These are phyloP conservation scores for Ceratotherium simum DNA, from an alignment of 2,113 vertebrate genomes.

Conservation along the genomic window DNA sequence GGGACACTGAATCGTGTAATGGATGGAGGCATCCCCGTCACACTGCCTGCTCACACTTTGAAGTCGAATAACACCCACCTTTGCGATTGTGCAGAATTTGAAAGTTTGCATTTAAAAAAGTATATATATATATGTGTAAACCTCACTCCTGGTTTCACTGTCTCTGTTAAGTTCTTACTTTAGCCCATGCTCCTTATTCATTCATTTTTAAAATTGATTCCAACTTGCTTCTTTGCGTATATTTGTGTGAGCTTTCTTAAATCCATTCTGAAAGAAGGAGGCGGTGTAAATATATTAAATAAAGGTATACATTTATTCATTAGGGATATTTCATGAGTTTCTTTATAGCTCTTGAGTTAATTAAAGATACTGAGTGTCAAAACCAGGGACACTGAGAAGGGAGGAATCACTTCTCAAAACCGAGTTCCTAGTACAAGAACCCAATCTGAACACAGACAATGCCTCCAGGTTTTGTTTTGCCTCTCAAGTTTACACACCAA, in stretches of 20 bases:
- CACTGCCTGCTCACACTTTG: neutral
- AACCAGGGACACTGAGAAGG: neutral
- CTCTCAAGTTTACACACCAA: fast-evolving
- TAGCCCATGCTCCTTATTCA: neutral
- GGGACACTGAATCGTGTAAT: fast-evolving
- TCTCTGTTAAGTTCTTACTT: neutral
- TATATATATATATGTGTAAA: neutral
- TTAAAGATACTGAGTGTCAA: neutral
- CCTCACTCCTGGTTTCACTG: neutral
- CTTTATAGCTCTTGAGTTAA: neutral
- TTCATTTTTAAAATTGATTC: neutral
- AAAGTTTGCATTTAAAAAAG: neutral
- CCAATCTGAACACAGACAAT: neutral
- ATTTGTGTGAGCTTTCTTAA: neutral
- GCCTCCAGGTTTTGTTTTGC: too few species aligned
- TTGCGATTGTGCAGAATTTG: neutral
- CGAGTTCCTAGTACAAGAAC: neutral
- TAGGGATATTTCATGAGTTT: neutral
- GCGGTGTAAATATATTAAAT: neutral
- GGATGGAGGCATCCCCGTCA: neutral
- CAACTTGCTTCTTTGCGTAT: neutral
- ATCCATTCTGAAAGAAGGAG: neutral
- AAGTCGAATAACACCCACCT: neutral
- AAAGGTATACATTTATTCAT: neutral
- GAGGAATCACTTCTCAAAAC: neutral